phyloP scores from a whole-genome alignment of 2,113 vertebrate species.

The Leptocoma aspasia region DNA sequence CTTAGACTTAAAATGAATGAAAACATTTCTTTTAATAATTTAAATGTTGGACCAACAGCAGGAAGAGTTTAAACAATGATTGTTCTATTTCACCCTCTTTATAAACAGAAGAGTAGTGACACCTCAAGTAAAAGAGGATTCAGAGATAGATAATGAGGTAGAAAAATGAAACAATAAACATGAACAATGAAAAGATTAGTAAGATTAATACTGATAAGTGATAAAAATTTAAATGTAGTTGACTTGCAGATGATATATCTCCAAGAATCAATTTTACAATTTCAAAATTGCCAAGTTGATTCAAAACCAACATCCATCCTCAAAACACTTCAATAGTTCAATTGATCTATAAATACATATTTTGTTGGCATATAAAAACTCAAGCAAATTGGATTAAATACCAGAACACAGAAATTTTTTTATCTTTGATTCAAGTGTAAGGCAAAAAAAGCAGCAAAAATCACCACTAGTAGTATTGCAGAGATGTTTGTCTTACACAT shows the following conservation, averaged over 20 bases:
- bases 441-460: background rate
- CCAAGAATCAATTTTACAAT: background rate
- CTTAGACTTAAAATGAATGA: background rate
- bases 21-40: background rate
- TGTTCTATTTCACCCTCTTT: background rate
- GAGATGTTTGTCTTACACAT: background rate
- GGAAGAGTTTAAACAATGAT: background rate
- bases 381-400: background rate
- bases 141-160: background rate
- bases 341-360: background rate
- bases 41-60: background rate
- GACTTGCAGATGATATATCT: background rate
- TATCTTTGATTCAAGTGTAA: background rate
- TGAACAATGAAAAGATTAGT: background rate
- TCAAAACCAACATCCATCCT: background rate
- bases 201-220: background rate
- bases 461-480: rapidly evolving
- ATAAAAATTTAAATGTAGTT: background rate
- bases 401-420: background rate
- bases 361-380: background rate
- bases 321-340: background rate
- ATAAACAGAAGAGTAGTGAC: background rate
- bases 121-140: background rate
- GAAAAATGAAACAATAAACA: background rate
- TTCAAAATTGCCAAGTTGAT: background rate